A percentile compares a stretch with the other conserved stretches of the same genome.
Evolutionary conservation across 1,140 invertebrate genomes (phyloP).

Genomic region (Camponotus floridanus): DNA sequence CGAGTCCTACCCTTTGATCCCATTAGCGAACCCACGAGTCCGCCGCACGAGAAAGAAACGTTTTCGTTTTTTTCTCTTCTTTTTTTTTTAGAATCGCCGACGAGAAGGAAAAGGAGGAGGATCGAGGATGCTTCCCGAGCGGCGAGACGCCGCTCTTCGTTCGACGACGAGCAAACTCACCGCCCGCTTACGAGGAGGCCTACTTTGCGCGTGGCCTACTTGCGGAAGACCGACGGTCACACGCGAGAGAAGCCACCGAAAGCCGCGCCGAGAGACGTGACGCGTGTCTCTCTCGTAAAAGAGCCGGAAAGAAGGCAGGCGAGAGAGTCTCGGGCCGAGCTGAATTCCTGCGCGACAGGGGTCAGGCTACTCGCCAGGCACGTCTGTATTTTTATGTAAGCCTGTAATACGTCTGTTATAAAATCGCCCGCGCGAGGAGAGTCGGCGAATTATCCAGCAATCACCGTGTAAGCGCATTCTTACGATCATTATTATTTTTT

Average conservation of each 20-base stretch:
- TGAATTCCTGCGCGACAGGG: conserved; percentile 60
- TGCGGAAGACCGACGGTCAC: conserved; percentile 74
- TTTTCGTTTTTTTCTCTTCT: neutral
- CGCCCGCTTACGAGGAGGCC: conserved; percentile 70
- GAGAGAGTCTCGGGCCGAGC: conserved; percentile 52
- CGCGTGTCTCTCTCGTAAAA: conserved; percentile 64
- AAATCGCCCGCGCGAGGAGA: conserved; percentile 38
- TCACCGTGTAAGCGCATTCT: conserved; percentile 24
- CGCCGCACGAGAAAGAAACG: conserved; percentile 29
- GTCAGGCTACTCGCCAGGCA: conserved; percentile 47
- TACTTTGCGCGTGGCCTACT: conserved; percentile 79
- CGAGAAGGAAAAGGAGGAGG: neutral
- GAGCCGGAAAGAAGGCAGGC: conserved; percentile 55
- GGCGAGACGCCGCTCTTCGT: conserved; percentile 60
- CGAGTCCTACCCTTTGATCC: conserved; percentile 63
- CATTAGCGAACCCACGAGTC: conserved; percentile 49
- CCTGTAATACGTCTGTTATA: conserved; percentile 39
- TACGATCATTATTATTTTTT: neutral
- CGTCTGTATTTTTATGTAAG: conserved; percentile 51
- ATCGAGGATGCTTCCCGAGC: conserved; percentile 35
- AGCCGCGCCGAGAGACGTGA: conserved; percentile 50
- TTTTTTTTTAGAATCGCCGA: conserved; percentile 35
- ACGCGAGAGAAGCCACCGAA: conserved; percentile 69
- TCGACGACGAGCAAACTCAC: conserved; percentile 20
- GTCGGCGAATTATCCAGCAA: conserved; percentile 10